phyloP scores from a whole-genome alignment of 2,113 vertebrate species.

The Lepisosteus osseus region DNA sequence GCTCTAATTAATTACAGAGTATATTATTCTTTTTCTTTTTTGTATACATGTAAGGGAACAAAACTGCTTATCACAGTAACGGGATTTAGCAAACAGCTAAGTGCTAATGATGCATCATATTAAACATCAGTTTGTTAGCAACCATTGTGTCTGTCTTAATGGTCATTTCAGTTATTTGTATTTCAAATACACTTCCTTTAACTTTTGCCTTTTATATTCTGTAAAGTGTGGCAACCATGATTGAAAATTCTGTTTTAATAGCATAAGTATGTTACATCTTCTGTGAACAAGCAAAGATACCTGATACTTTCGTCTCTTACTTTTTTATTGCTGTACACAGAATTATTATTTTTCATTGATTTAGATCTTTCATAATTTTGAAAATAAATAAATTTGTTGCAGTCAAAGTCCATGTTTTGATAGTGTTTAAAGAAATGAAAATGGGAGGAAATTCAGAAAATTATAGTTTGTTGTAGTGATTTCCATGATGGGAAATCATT shows the following conservation, averaged over 20 bases:
- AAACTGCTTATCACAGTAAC: neutral
- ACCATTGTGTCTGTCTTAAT: too few species aligned
- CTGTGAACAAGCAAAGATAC: too few species aligned
- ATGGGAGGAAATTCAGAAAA: neutral
- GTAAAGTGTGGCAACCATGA: too few species aligned
- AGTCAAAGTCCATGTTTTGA: neutral
- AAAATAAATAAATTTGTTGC: neutral
- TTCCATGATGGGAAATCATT: too few species aligned
- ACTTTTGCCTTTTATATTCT: too few species aligned
- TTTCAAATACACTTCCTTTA: too few species aligned
- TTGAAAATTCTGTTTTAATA: too few species aligned
- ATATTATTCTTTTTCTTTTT: slow-evolving; percentile 12
- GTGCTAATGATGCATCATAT: neutral
- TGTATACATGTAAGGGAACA: neutral
- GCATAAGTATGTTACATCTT: too few species aligned
- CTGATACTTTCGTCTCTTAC: too few species aligned
- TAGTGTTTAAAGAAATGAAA: neutral
- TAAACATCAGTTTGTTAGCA: neutral
- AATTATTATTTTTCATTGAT: slow-evolving; percentile 1
- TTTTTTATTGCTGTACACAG: too few species aligned
- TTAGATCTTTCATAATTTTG: neutral
- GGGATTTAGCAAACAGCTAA: neutral
- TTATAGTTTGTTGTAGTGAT: too few species aligned
- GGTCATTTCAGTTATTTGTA: neutral
- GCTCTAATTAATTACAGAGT: too few species aligned